A percentile compares a stretch with the other conserved stretches of the same genome.
phyloP scores from a whole-genome alignment of 2,888 invertebrate genomes.

The Ommatoiulus sabulosus region DNA sequence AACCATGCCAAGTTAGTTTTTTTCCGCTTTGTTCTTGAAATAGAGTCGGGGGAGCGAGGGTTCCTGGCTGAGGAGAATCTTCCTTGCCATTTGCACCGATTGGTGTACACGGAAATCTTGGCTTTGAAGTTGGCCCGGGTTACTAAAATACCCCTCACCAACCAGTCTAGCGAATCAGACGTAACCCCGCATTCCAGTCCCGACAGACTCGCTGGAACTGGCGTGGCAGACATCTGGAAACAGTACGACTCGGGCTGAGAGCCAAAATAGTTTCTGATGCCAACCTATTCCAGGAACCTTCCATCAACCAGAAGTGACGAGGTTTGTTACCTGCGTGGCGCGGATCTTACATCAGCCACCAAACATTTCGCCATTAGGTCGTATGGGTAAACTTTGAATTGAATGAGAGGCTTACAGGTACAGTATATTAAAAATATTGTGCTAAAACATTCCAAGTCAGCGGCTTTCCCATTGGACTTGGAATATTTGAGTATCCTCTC shows the following conservation, averaged over 20 bases:
- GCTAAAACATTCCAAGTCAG: no score
- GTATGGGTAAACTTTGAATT: neutral
- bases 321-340: neutral
- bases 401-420: no score
- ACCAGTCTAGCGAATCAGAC: conserved; percentile 38
- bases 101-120: conserved; percentile 11
- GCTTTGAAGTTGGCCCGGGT: neutral
- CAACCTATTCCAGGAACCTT: neutral
- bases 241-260: neutral
- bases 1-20: neutral
- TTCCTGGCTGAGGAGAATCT: neutral
- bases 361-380: neutral
- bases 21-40: neutral
- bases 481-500: no score
- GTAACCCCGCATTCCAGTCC: conserved; percentile 30
- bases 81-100: neutral
- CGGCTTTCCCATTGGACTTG: no score
- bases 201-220: conserved; percentile 33
- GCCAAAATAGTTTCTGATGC: neutral
- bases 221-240: conserved; percentile 21
- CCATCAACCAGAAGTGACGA: neutral
- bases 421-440: no score
- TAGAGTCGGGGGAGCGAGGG: neutral
- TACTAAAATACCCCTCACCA: conserved; percentile 6
- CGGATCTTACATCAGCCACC: neutral